Evolutionary conservation across 2,888 invertebrate species (phyloP).

Genomic region (Pecten maximus): DNA sequence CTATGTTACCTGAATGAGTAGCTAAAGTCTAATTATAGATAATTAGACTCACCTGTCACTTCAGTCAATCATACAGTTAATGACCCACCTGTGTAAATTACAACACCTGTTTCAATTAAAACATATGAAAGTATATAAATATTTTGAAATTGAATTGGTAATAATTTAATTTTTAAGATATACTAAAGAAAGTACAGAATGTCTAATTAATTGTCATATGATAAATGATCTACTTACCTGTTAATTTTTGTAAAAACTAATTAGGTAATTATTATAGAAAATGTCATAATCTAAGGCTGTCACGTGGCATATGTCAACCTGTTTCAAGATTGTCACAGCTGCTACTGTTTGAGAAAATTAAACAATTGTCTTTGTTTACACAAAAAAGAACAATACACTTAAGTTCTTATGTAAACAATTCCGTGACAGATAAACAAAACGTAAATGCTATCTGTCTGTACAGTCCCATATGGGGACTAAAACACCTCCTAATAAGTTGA

Average conservation of each 20-base stretch:
- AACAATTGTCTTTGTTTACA: neutral
- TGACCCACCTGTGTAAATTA: neutral
- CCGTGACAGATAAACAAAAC: neutral
- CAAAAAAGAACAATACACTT: neutral
- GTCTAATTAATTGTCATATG: neutral
- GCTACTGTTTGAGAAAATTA: neutral
- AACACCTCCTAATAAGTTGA: neutral
- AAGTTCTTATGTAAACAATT: neutral
- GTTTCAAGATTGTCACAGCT: neutral
- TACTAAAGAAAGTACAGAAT: neutral
- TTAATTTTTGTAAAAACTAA: neutral
- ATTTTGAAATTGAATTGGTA: neutral
- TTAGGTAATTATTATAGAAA: neutral
- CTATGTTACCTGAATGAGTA: neutral
- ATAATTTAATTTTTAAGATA: neutral
- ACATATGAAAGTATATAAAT: no score
- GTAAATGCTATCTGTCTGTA: neutral
- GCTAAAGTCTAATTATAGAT: neutral
- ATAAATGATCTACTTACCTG: neutral
- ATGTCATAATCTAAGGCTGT: neutral
- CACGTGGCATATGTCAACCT: neutral
- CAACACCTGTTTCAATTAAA: neutral
- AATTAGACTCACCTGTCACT: neutral
- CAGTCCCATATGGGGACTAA: neutral
- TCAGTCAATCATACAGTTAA: neutral